Conservation (phyloP, 2,113 vertebrate genomes). For the Theristicus caerulescens region DNA sequence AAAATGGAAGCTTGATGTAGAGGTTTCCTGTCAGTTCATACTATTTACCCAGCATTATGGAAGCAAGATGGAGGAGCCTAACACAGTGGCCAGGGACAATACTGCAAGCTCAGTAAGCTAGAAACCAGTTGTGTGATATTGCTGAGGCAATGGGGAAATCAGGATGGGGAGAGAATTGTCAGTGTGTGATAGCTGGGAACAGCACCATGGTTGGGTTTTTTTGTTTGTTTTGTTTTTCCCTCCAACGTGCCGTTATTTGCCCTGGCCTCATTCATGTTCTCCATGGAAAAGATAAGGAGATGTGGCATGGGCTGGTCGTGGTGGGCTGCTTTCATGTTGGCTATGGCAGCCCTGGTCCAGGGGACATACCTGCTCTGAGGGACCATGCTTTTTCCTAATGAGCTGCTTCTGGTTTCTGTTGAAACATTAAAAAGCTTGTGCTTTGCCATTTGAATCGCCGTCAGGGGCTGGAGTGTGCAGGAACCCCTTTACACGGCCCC, state of each 20-base stretch:
- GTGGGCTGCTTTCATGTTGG: background rate
- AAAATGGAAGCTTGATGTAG: background rate
- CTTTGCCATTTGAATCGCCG: accelerated
- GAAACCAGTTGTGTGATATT: too few species aligned
- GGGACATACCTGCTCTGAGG: background rate
- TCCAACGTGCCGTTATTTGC: background rate
- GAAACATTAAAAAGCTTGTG: accelerated
- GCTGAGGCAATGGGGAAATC: background rate
- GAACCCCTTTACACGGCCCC: background rate
- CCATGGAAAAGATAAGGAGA: background rate
- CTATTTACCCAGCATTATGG: background rate
- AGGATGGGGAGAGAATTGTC: background rate
- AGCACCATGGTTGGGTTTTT: background rate
- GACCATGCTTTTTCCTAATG: background rate
- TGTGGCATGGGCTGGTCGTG: background rate
- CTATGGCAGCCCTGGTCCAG: background rate
- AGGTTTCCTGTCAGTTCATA: background rate
- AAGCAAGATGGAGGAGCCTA: background rate
- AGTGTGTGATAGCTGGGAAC: background rate
- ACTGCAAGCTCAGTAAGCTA: background rate
- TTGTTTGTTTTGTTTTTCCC: background rate
- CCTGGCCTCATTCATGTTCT: background rate
- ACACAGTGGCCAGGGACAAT: background rate
- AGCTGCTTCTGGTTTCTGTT: background rate
- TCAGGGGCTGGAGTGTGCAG: background rate